These are phyloP conservation scores for Osmerus mordax DNA, from an alignment of 2,113 vertebrate genomes.

Conservation along the genomic window DNA sequence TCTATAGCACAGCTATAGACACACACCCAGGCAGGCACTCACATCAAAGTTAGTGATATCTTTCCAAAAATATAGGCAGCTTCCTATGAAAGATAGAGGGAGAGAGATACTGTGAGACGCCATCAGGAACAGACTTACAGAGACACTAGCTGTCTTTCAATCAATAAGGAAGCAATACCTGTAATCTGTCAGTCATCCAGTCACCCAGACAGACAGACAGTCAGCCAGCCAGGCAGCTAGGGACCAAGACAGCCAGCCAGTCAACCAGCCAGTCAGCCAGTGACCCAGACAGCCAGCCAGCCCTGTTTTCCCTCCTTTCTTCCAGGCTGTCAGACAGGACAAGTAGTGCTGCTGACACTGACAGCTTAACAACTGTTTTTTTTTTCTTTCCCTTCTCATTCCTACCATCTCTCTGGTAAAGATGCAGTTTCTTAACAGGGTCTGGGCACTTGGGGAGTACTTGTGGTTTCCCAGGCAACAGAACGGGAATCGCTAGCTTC, in stretches of 20 bases:
- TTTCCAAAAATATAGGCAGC: neutral
- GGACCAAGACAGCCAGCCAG: no score
- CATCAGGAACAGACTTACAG: conserved; percentile 31
- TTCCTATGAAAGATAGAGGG: conserved; percentile 11
- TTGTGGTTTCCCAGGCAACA: conserved; percentile 50
- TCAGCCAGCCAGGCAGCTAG: neutral
- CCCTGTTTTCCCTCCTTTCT: neutral
- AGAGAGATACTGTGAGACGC: neutral
- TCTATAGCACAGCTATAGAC: conserved; percentile 37
- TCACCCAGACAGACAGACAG: conserved; percentile 23
- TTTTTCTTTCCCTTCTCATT: neutral
- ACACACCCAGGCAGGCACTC: conserved; percentile 17
- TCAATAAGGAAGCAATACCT: conserved; percentile 44
- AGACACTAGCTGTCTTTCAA: conserved; percentile 37
- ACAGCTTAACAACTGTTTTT: conserved; percentile 34
- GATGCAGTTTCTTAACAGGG: neutral
- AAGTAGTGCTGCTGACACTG: conserved; percentile 30
- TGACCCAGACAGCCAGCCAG: no score
- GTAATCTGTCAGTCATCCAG: conserved; percentile 29
- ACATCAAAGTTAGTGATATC: neutral
- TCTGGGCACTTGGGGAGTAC: neutral
- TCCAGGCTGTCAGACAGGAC: neutral
- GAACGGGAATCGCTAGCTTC: conserved; percentile 6
- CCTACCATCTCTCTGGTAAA: neutral
- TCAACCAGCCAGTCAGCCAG: no score